Conservation (phyloP, 2,888 invertebrate genomes). For the Plemyria rubiginata region DNA sequence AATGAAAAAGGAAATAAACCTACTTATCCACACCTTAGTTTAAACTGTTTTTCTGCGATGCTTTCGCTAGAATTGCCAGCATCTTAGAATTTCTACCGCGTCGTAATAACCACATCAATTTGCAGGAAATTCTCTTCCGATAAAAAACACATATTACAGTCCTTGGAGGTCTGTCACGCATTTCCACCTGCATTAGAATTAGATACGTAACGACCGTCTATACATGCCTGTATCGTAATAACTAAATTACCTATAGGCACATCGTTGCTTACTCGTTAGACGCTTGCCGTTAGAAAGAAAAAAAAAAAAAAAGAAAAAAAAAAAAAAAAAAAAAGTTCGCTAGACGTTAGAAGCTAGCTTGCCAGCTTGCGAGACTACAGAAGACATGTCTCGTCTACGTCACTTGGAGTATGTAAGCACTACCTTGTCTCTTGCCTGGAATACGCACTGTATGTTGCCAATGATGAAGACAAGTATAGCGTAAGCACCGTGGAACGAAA, state of each 20-base stretch:
- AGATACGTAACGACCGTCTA: slow-evolving; percentile 41
- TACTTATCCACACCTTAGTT: not conserved
- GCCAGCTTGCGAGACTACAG: not conserved
- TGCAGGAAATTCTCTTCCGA: slow-evolving; percentile 37
- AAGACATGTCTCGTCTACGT: not conserved
- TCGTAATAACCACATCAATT: slow-evolving; percentile 40
- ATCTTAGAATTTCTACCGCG: slow-evolving; percentile 37
- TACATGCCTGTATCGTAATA: slow-evolving; percentile 46
- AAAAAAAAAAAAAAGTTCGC: no score
- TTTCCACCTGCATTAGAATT: slow-evolving; percentile 36
- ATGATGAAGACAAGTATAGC: not conserved
- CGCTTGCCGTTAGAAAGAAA: no score
- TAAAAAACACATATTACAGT: slow-evolving; percentile 42
- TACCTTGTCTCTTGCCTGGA: not conserved
- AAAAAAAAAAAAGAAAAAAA: no score
- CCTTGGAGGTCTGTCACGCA: slow-evolving; percentile 37
- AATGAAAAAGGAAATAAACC: not conserved
- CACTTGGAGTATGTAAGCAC: not conserved
- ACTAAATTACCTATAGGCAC: slow-evolving; percentile 60
- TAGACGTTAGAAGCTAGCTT: no score
- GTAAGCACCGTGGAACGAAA: not conserved
- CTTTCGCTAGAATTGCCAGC: slow-evolving; percentile 27
- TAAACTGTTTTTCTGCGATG: slow-evolving; percentile 7
- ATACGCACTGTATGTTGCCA: not conserved
- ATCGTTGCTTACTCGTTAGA: no score